Base-by-base conservation (phyloP, 1,140 invertebrate species). In the Uloborus diversus region DNA sequence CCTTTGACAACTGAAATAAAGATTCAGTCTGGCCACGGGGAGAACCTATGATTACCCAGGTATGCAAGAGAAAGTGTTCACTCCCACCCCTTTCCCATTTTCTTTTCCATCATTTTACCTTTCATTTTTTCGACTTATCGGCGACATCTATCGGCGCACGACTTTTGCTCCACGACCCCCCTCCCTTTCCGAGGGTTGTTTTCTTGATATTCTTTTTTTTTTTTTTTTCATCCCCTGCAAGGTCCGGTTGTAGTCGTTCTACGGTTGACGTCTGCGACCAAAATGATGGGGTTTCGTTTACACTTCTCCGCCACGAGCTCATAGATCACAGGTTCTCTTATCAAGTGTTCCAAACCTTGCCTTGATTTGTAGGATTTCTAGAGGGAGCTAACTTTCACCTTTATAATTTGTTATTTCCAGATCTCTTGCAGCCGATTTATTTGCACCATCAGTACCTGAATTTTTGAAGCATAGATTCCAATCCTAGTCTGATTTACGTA, bases 21-120 rank as follows among this genome's bases (percentile, higher is more conserved):
- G 73, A 78, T 64, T 78, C 73, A 56, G 49, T 13, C 42, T 53
- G 32, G 53, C 28, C 69, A 33, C 28, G 33, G 28, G 14, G 49
- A 56, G 27, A 78, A 78, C 73, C 73, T 78, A 33, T 78, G 73
- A 78, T 78, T 78, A 78, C 66, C 61, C 49, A 78, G 61, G 73
- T 66, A 78, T 78, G 73, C 27, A 59, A 65, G 42, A 35, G 59
- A 51, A 51, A 64, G 42, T 65, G 59, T 53, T 51, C 47, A 65
- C 49, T 65, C 59, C 61, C 62, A 75, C 61, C 27, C 4, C 27
- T 59, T 28, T 28, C 14, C 23, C 32, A 51, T 53, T 49, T 35
- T 56, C 30, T 23, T 53, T 53, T 53, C 49, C 20, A n/a, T n/a
- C 33, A 53, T 59, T 42, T 59, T 69, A 17, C 32, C 33, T 25